phyloP scores from a whole-genome alignment of 2,113 vertebrate genomes.

The Halcyon senegalensis region DNA sequence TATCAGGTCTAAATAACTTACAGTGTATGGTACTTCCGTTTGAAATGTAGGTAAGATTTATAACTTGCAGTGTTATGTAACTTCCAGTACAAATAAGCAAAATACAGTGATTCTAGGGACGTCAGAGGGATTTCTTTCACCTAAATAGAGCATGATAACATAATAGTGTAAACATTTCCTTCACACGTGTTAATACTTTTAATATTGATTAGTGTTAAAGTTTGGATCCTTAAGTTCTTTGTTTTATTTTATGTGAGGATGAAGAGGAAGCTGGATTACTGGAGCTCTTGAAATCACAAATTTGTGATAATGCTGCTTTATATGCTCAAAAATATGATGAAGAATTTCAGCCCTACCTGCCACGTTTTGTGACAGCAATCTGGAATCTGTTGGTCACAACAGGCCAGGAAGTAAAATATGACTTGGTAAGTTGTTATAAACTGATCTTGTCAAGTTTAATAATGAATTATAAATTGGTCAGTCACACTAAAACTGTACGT shows the following conservation, averaged over 20 bases:
- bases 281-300: constrained; percentile 96
- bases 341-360: constrained; percentile 95
- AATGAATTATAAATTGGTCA: not conserved
- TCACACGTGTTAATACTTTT: not conserved
- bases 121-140: not conserved
- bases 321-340: constrained; percentile 99
- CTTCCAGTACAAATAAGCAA: not conserved
- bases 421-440: constrained; percentile 84
- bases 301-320: constrained; percentile 97
- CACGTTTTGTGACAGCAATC: constrained; percentile 95
- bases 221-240: constrained; percentile 46
- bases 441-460: not conserved
- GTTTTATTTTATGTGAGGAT: constrained; percentile 82
- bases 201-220: not conserved
- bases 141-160: not conserved
- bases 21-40: not conserved
- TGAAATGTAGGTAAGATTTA: not conserved
- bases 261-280: constrained; percentile 97
- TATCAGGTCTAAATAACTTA: not conserved
- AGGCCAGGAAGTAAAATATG: constrained; percentile 97
- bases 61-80: not conserved
- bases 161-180: not conserved
- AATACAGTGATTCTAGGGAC: not conserved
- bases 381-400: constrained; percentile 98
- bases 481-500: not conserved